Evolutionary conservation across 2,113 vertebrate species (phyloP), one percentile per base, ranked within the genome.

Genomic region (Mystacornis crossleyi): DNA sequence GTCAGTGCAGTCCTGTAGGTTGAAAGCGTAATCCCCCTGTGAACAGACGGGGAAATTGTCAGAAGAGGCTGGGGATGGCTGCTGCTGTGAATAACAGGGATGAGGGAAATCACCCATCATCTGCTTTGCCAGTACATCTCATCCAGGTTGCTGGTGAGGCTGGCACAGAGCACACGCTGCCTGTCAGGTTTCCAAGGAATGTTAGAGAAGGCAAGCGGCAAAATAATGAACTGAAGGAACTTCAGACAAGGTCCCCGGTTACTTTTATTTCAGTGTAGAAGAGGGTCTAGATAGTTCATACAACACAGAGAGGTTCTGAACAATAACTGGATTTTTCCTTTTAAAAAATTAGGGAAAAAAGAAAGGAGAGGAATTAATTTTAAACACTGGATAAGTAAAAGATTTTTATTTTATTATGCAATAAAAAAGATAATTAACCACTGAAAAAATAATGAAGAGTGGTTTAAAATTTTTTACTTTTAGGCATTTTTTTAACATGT

Each of bases 41-140:
- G 84, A 72, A 23, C 61, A 65, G 90, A n/a, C 0, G 0, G 65
- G 60, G 45, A 74, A 66, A 23, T 83, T 89, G 86, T 93, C 80
- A 86, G 67, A 47, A 78, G 77, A 78, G 80, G 89, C 77, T 64
- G 69, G 81, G 86, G 67, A 55, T 62, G 50, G 19, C 62, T 83
- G 82, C 71, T n/a, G 51, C 60, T 73, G 82, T 34, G 82, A 90
- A 38, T 66, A 83, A 62, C 72, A 89, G 69, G 90, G 90, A 21
- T 66, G 54, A 80, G 71, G 71, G 88, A 88, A 82, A 86, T 88
- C 79, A 18, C 85, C 88, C 90, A 65, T 93, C 85, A 9, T 61
- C 67, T 73, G 62, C 28, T 85, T 88, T 88, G 88, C 88, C 90
- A 54, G 62, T 9, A 65, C 67, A 23, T 61, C 88, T 66, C 3